Conservation (phyloP, 2,113 vertebrate species). For the Cynoglossus semilaevis region DNA sequence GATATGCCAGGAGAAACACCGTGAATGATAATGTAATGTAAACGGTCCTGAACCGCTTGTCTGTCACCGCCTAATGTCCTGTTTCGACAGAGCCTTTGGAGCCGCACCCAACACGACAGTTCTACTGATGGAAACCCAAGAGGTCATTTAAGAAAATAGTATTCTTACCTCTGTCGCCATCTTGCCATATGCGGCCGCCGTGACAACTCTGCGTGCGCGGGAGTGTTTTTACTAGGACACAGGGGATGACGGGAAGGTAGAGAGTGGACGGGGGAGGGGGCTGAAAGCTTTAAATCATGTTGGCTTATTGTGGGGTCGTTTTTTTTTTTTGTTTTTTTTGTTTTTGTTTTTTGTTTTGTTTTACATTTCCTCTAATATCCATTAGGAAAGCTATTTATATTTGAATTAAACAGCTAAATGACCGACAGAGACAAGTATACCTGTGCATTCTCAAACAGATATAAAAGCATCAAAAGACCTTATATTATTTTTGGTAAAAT, state of each 20-base stretch:
- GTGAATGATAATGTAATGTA: conserved; percentile 33
- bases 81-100: not conserved
- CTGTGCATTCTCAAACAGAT: too few species aligned
- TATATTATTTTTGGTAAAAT: too few species aligned
- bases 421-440: too few species aligned
- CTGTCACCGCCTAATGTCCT: conserved; percentile 18
- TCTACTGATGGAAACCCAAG: not conserved
- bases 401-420: too few species aligned
- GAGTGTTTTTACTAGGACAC: conserved; percentile 65
- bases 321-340: too few species aligned
- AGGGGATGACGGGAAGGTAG: conserved; percentile 11
- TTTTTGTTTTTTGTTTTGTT: too few species aligned
- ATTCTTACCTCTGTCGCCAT: conserved; percentile 82
- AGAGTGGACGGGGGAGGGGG: not conserved
- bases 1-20: not conserved
- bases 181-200: conserved; percentile 70
- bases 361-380: too few species aligned
- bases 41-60: conserved; percentile 1
- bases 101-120: too few species aligned
- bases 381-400: too few species aligned
- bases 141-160: not conserved
- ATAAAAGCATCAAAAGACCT: too few species aligned
- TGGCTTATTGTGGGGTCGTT: not conserved
- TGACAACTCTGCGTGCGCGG: conserved; percentile 55
- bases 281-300: conserved; percentile 1